Evolutionary conservation across 2,888 invertebrate species (phyloP), one percentile per base, ranked within the genome.

Genomic region (Oscheius sp.): DNA sequence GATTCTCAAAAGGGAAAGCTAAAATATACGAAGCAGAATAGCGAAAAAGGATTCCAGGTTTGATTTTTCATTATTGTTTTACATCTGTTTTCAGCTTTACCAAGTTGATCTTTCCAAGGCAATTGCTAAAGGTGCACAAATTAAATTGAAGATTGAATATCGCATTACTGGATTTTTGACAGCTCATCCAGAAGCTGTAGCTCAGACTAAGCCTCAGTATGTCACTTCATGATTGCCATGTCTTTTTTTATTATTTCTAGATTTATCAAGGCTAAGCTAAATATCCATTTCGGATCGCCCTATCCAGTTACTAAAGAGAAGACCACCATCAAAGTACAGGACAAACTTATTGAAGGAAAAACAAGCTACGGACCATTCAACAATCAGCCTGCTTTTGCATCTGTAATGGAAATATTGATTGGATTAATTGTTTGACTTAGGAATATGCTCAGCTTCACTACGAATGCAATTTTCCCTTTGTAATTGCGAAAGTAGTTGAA

Each of bases 391-490:
- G 90, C 92, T 0, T 92, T 91, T 81, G 89, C 91, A 27, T 73
- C 86, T 78, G 91, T 89, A 80, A 23, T n/a, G n/a, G n/a, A n/a
- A n/a, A n/a, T n/a, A n/a, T n/a, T n/a, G n/a, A n/a, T n/a, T n/a
- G n/a, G 2, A 25, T 46, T 49, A 13, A 18, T 25, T 49, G n/a
- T 66, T 29, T 52, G n/a, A 53, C 68, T 2, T 82, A 90, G 78
- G 92, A 93, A 81, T 92, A 93, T 27, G 78, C 97, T 83, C 90
- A 90, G 52, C 91, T 98, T 45, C 99, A 99, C 89, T 97, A 93
- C 89, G 98, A 97, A 90, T 99, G 97, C 89, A 96, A 96, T 89
- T 92, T 94, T 52, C 96, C 98, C 41, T 99, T 99, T 90, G 90
- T 99, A 80, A 94, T 95, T n/a, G 95, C 97, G 0, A 94, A 94